These are phyloP conservation scores for Macrostomum lignano DNA, from an alignment of 1,140 invertebrate species.

Conservation along the genomic window DNA sequence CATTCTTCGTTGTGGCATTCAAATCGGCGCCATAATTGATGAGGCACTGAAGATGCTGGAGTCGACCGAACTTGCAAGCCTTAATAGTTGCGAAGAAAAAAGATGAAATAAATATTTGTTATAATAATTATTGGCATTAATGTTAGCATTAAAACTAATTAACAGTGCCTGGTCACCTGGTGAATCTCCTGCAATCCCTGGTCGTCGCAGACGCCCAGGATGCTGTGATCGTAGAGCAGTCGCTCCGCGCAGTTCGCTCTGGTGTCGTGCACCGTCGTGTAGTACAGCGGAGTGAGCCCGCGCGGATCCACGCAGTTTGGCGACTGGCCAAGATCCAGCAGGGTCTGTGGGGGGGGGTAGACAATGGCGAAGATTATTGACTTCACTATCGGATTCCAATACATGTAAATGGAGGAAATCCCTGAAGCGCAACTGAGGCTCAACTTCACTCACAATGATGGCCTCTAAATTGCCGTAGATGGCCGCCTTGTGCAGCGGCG, in stretches of 20 bases:
- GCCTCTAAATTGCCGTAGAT: slow-evolving; percentile 56
- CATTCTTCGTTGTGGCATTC: slow-evolving; percentile 70
- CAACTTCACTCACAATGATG: slow-evolving; percentile 34
- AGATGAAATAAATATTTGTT: too few relatives aligned
- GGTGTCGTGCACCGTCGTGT: slow-evolving; percentile 56
- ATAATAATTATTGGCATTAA: too few relatives aligned
- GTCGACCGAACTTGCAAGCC: slow-evolving; percentile 79
- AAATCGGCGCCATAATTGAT: slow-evolving; percentile 63
- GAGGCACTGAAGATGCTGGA: slow-evolving; percentile 72
- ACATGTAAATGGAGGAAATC: neutral
- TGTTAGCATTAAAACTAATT: too few relatives aligned
- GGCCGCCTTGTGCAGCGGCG: slow-evolving; percentile 58
- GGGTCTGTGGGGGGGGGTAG: slow-evolving; percentile 30
- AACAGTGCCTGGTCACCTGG: too few relatives aligned
- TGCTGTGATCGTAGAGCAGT: slow-evolving; percentile 71
- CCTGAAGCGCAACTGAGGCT: neutral
- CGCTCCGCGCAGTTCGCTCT: slow-evolving; percentile 53
- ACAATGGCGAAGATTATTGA: neutral
- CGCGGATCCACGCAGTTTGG: slow-evolving; percentile 81
- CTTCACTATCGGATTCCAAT: slow-evolving; percentile 37
- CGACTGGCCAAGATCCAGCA: slow-evolving; percentile 70
- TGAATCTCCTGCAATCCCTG: slow-evolving; percentile 97
- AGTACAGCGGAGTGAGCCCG: slow-evolving; percentile 68
- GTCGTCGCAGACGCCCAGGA: slow-evolving; percentile 61
- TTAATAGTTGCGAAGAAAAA: too few relatives aligned